Evolutionary conservation across 1,140 invertebrate genomes (phyloP).

Genomic region (Pachyrhynchus sulphureomaculatus): DNA sequence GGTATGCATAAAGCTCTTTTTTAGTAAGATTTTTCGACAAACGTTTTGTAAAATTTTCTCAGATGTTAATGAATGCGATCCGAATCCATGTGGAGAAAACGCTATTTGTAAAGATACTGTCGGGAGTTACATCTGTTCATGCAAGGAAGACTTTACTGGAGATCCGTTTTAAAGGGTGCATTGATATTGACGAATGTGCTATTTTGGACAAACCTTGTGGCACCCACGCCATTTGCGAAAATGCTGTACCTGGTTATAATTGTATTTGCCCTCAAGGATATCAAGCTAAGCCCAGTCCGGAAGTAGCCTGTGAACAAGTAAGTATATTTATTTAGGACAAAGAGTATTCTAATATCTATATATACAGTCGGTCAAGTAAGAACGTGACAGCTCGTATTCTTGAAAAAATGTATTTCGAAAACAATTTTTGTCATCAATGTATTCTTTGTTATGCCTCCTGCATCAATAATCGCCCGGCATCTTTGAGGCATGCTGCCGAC

Average conservation of each 20-base stretch:
- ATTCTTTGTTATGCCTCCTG: too few species aligned
- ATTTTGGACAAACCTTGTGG: constrained; percentile 81
- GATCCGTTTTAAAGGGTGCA: constrained; percentile 80
- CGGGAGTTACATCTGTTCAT: constrained; percentile 82
- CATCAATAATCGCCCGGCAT: too few species aligned
- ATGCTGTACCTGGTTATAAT: constrained; percentile 81
- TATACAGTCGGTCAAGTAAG: too few species aligned
- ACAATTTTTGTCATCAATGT: too few species aligned
- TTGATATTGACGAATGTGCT: constrained; percentile 89
- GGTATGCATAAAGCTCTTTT: constrained; percentile 36
- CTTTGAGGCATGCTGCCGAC: too few species aligned
- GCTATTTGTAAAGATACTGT: constrained; percentile 83
- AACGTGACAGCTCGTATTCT: too few species aligned
- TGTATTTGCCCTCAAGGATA: constrained; percentile 89
- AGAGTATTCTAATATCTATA: too few species aligned
- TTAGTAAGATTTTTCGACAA: constrained; percentile 22
- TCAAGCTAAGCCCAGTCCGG: constrained; percentile 73
- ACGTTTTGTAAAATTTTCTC: constrained; percentile 41
- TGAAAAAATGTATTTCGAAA: too few species aligned
- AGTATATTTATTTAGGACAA: too few species aligned
- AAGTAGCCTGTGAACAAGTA: constrained; percentile 85
- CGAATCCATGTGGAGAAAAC: constrained; percentile 81
- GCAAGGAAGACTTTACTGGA: constrained; percentile 80
- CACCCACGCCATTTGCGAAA: constrained; percentile 83
- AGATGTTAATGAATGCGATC: constrained; percentile 89